phyloP scores from a whole-genome alignment of 2,888 invertebrate genomes.

The Notodonta ziczac region DNA sequence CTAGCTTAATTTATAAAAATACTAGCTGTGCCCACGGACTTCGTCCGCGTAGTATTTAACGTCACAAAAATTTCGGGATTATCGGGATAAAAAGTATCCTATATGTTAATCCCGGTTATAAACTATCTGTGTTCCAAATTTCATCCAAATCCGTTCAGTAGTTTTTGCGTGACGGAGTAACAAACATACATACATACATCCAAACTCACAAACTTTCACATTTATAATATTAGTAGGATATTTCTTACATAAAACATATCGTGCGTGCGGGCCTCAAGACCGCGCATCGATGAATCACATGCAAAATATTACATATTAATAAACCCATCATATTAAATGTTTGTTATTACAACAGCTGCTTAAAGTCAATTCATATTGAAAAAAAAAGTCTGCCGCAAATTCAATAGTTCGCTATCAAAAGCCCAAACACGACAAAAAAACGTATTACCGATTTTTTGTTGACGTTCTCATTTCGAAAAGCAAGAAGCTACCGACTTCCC shows the following conservation, averaged over 20 bases:
- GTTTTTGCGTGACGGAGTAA: too few species aligned
- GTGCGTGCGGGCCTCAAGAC: neutral
- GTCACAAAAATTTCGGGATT: too few species aligned
- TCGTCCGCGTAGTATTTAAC: too few species aligned
- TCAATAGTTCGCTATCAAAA: constrained; percentile 38
- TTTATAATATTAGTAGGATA: too few species aligned
- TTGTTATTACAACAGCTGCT: constrained; percentile 55
- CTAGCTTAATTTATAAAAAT: neutral
- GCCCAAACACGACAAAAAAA: constrained; percentile 49
- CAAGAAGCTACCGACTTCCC: constrained; percentile 83
- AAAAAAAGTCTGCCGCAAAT: constrained; percentile 43
- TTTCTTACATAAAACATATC: neutral
- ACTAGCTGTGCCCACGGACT: too few species aligned
- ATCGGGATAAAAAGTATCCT: too few species aligned
- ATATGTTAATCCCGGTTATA: too few species aligned
- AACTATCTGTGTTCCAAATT: too few species aligned
- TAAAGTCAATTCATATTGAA: constrained; percentile 39
- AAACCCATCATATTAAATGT: constrained; percentile 29
- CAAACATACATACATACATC: too few species aligned
- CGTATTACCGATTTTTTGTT: constrained; percentile 61
- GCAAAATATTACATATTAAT: constrained; percentile 36
- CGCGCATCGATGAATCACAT: neutral
- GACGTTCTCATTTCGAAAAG: constrained; percentile 63
- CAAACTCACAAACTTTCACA: too few species aligned
- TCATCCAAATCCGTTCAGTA: too few species aligned